Evolutionary conservation across 1,140 invertebrate genomes (phyloP), one percentile per base, ranked within the genome.

Genomic region (Monochamus saltuarius): DNA sequence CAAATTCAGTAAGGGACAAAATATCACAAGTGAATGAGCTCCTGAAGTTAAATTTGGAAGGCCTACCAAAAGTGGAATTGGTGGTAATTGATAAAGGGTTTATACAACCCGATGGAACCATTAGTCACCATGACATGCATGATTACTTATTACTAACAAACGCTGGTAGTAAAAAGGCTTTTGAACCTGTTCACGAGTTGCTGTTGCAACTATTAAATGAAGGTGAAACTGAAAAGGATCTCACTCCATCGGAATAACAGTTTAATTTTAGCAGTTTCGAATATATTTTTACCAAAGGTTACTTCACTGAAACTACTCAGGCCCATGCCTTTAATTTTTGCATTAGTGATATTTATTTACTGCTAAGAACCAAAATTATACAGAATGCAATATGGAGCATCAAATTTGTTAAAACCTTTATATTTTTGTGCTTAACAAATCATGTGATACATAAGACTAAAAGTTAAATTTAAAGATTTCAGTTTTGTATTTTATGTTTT

Each of bases 101-200:
- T 66, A 82, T 94, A 37, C 85, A 89, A 70, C 80, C 81, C 39
- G 89, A 92, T 77, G 90, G 89, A 7, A 85, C 83, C 17, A 92
- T 95, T 55, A 89, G 87, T 73, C 89, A 91, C 72, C 86, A 87
- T 70, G 92, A 95, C 73, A 91, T 95, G 89, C 86, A 88, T 71
- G 94, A 96, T 77, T 95, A 93, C 77, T 81, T 94, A 29, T 89
- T 94, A 73, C 82, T 93, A 35, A 93, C 90, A 2, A 87, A 89
- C 77, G 80, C 85, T 51, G 92, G 91, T 40, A 92, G 92, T 77
- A 81, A 84, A 67, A 93, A 93, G 76, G 87, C 88, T 17, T 91
- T 92, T 79, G 89, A 90, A 76, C 87, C 89, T 35, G 83, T 92
- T 35, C 83, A 89, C 78, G 89, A 91, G 76, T 79, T 91, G 58